Evolutionary conservation across 2,888 invertebrate genomes (phyloP), one percentile per base, ranked within the genome.

Genomic region (Pantelozetes paolii): DNA sequence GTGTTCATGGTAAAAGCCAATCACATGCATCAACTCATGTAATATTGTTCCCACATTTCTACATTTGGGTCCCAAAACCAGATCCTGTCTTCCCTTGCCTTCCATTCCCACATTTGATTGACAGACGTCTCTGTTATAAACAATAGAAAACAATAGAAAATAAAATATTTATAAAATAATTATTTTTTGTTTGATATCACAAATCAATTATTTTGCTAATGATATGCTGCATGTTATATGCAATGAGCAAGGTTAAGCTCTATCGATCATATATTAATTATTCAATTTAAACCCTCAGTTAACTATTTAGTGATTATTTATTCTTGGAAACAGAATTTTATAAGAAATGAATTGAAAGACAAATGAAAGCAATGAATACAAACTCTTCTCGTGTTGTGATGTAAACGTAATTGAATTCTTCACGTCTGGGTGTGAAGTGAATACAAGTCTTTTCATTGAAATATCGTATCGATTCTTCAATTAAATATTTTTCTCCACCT

Each of bases 1-100:
- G 30, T 74, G 74, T 26, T 70, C 70, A 36, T 74, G 74, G 28
- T 72, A 54, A 23, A 74, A 74, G 28, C 74, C 74, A 54, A 74
- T 36, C 5, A n/a, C 48, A 23, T 74, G 74, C 26, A 54, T 74
- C 36, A 74, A 18, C 54, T 74, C 74, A 30, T 74, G 74, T 11
- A 74, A 45, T n/a, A 74, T 54, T 15, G 70, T 54, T 45, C 71
- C 74, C 9, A 50, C 42, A 26, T 36, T 20, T n/a, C 45, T 32
- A n/a, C 74, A 74, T 6, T 70, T 28, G 23, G 40, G 11, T 32
- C 69, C 74, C 23, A 74, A 30, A 15, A 30, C 62, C 13, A 74
- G 42, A 1, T 50, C 36, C 28, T 74, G 74, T 50, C 74, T 71
- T n/a, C 74, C 74, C 42, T 32, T 32, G 5, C 6, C 5, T 13